These are phyloP conservation scores for Austrolebias charrua DNA, from an alignment of 2,797 vertebrate genomes.

Conservation along the genomic window DNA sequence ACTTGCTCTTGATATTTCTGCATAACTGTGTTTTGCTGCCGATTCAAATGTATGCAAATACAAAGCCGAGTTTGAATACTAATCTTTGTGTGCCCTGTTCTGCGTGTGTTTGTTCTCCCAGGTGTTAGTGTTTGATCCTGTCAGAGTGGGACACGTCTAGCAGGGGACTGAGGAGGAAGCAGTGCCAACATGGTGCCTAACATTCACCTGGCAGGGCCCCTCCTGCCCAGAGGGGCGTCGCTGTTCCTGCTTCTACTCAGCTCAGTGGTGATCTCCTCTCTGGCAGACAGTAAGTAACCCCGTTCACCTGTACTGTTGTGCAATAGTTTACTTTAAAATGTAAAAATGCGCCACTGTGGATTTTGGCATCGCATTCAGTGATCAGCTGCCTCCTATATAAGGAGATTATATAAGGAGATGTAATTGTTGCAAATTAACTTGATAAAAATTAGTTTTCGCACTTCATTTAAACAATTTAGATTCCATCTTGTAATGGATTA, in stretches of 20 bases:
- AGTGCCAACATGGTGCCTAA: constrained; percentile 88
- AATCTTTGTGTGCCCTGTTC: constrained; percentile 53
- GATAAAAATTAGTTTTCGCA: background rate
- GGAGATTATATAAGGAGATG: constrained; percentile 10
- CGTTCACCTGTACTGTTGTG: constrained; percentile 14
- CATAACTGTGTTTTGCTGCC: constrained; percentile 55
- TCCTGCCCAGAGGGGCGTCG: constrained; percentile 75
- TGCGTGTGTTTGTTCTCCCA: constrained; percentile 70
- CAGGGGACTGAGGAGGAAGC: constrained; percentile 80
- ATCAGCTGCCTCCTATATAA: background rate
- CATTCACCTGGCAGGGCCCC: constrained; percentile 78
- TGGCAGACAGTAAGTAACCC: constrained; percentile 88
- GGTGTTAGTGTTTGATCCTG: constrained; percentile 84
- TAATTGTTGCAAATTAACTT: constrained; percentile 21
- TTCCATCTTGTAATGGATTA: constrained; percentile 28
- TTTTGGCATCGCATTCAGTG: constrained; percentile 17
- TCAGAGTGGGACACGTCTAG: constrained; percentile 78
- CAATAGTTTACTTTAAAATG: constrained; percentile 5
- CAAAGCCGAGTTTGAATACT: constrained; percentile 58
- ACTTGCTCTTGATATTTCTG: constrained; percentile 56
- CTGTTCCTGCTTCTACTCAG: constrained; percentile 80
- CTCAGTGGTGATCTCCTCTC: constrained; percentile 81
- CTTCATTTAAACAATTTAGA: constrained; percentile 36
- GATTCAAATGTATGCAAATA: constrained; percentile 75
- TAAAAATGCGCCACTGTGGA: background rate